Base-by-base conservation (phyloP, 2,888 invertebrate genomes). In the Eristalis pertinax region DNA sequence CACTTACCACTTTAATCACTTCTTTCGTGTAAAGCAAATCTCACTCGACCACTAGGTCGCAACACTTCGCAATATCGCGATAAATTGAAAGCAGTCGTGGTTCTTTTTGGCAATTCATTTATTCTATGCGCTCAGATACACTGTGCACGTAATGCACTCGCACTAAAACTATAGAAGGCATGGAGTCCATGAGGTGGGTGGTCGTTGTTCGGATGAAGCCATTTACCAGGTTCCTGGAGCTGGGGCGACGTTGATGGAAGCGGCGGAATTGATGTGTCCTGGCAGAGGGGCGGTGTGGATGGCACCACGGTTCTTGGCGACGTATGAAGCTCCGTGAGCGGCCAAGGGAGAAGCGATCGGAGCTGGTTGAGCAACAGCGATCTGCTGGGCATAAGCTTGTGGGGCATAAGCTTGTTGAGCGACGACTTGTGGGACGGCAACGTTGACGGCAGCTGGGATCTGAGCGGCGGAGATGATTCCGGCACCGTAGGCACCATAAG, bases 301-400 rank as follows among this genome's bases (percentile, higher is more conserved):
- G 56, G 92, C 91, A 32, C 92, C 92, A 72, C 91, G 91, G 41
- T 90, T 92, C 88, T 91, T 90, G 22, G 92, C 92, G 35, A 92
- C 91, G 65, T 92, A 92, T 64, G 89, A 90, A n/a, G 91, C 91
- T 72, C 90, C 91, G 86, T 90, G 91, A 91, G 91, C 87, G 91
- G 90, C 89, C 90, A 92, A 89, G 19, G 72, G 73, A 91, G 92
- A 70, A 92, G 92, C 90, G 87, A 91, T 35, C 91, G 91, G 60
- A 91, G 93, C 19, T 92, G 92, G 11, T 91, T 92, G 74, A 84
- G 89, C 76, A 93, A 93, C 7, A 64, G 73, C 35, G n/a, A 50
- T 10, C 2, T 38, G 38, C 0, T 38, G 38, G 13, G 38, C 13
- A 13, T n/a, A n/a, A n/a, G n/a, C n/a, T n/a, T n/a, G n/a, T n/a